A percentile compares a stretch with the other conserved stretches of the same genome.
Evolutionary conservation across 2,888 invertebrate species (phyloP).

Genomic region (Conchocele bisecta): DNA sequence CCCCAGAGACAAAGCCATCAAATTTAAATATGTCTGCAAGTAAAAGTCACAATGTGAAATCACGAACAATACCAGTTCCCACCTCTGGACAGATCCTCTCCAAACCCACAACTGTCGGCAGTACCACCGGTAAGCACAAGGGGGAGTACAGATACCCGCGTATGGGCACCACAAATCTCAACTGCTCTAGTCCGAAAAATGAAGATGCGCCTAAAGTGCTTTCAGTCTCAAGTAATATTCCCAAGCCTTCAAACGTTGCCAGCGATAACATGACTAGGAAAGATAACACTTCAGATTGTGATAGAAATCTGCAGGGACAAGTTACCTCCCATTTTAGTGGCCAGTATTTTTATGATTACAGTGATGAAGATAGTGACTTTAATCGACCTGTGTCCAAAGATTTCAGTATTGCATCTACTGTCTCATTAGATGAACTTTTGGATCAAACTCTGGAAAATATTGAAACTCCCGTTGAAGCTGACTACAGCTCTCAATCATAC

Average conservation of each 20-base stretch:
- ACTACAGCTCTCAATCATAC: conserved; percentile 72
- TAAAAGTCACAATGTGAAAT: neutral
- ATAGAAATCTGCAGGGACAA: no score
- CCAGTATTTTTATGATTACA: conserved; percentile 76
- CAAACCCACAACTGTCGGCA: no score
- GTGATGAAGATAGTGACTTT: conserved; percentile 76
- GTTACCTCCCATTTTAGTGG: conserved; percentile 36
- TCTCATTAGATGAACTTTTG: conserved; percentile 79
- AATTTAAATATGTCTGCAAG: neutral
- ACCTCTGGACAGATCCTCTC: neutral
- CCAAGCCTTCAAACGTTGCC: no score
- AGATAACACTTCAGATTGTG: no score
- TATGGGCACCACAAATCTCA: conserved; percentile 53
- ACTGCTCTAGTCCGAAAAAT: conserved; percentile 50
- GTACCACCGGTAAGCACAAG: neutral
- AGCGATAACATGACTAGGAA: no score
- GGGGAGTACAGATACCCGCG: conserved; percentile 41
- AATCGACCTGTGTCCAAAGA: conserved; percentile 69
- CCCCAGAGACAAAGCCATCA: no score
- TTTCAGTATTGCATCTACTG: conserved; percentile 75
- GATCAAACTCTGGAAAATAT: conserved; percentile 72
- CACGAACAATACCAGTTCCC: neutral
- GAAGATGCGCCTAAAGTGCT: no score
- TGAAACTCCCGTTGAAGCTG: conserved; percentile 67
- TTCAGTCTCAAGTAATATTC: no score